Evolutionary conservation across 2,113 vertebrate species (phyloP).

Genomic region (Suncus etruscus): DNA sequence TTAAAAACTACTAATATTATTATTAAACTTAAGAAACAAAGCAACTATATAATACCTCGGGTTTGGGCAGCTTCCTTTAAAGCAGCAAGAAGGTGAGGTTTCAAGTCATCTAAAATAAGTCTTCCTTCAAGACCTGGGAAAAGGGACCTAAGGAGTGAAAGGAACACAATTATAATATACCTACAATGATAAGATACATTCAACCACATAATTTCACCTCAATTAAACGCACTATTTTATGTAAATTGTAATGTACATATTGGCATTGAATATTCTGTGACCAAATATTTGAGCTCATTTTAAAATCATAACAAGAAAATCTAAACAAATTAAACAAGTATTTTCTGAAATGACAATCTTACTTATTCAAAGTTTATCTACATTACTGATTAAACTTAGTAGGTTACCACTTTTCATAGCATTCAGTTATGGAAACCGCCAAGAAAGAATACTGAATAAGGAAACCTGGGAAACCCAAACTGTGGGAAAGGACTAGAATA

Average conservation of each 20-base stretch:
- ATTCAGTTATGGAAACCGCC: background rate
- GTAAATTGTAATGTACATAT: background rate
- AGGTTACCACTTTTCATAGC: slow-evolving; percentile 14
- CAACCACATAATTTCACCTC: background rate
- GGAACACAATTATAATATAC: slow-evolving; percentile 39
- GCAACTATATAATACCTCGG: slow-evolving; percentile 91
- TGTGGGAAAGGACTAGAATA: too few species aligned
- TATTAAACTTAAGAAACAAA: slow-evolving; percentile 21
- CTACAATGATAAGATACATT: background rate
- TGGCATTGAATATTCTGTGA: background rate
- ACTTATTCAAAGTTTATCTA: slow-evolving; percentile 34
- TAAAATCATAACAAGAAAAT: slow-evolving; percentile 31
- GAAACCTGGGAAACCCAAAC: too few species aligned
- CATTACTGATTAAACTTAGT: slow-evolving; percentile 8
- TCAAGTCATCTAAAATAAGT: slow-evolving; percentile 93
- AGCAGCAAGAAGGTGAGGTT: slow-evolving; percentile 91
- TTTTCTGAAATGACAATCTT: slow-evolving; percentile 35
- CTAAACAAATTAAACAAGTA: background rate
- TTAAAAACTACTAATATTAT: slow-evolving; percentile 1
- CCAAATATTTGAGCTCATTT: background rate
- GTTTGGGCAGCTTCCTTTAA: slow-evolving; percentile 95
- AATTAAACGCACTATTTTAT: slow-evolving; percentile 20
- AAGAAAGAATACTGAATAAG: background rate
- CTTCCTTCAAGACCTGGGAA: slow-evolving; percentile 96
- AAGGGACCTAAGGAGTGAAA: slow-evolving; percentile 90